Evolutionary conservation across 2,113 vertebrate genomes (phyloP).

Genomic region (Manacus vitellinus): DNA sequence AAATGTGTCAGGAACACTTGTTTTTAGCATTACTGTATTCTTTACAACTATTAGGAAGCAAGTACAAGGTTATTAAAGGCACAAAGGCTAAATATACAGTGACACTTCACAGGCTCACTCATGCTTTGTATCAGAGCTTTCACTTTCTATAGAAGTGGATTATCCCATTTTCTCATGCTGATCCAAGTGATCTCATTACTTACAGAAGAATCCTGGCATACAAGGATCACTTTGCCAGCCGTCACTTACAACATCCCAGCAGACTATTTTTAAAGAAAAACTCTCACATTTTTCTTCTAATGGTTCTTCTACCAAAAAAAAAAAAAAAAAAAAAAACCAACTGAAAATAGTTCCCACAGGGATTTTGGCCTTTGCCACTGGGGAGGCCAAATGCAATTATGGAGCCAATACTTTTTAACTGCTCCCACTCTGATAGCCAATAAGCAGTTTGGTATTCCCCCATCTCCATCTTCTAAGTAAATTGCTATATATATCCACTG

Average conservation of each 20-base stretch:
- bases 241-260: constrained; percentile 1
- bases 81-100: constrained; percentile 15
- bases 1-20: constrained; percentile 29
- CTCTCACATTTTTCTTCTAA: not conserved
- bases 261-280: constrained; percentile 38
- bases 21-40: constrained; percentile 23
- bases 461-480: constrained; percentile 16
- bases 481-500: not conserved
- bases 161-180: constrained; percentile 48
- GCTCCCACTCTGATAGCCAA: constrained; percentile 40
- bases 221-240: constrained; percentile 2
- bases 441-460: constrained; percentile 48
- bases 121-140: constrained; percentile 18
- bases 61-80: constrained; percentile 11
- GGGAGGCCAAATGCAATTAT: constrained; percentile 37
- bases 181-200: constrained; percentile 59
- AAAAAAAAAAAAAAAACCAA: not conserved
- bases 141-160: constrained; percentile 26
- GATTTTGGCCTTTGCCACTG: not conserved
- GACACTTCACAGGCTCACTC: constrained; percentile 38
- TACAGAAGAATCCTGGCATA: constrained; percentile 33
- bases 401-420: constrained; percentile 32
- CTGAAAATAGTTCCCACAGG: not conserved
- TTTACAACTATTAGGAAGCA: constrained; percentile 22
- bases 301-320: not conserved